Conservation (phyloP, 1,140 invertebrate genomes). For the Drosophila equinoxialis region DNA sequence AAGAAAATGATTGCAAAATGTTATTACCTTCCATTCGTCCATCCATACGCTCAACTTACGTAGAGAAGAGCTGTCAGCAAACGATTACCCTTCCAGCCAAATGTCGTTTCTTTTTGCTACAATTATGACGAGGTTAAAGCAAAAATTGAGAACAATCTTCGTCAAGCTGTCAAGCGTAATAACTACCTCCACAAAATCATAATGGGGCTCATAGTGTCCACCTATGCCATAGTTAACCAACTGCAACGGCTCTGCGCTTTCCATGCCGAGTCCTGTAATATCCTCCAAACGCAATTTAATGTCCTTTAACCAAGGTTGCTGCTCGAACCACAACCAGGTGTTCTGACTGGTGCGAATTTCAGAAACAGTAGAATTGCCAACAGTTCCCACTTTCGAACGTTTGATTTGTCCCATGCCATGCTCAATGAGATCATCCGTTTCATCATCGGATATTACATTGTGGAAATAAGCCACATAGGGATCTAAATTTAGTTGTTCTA, state of each 20-base stretch:
- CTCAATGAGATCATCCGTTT: conserved; percentile 91
- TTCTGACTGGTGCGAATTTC: conserved; percentile 96
- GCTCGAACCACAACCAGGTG: conserved; percentile 94
- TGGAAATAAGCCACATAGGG: conserved; percentile 95
- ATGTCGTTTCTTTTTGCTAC: neutral
- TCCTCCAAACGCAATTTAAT: conserved; percentile 84
- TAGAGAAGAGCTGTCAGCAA: conserved; percentile 76
- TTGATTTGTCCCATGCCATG: conserved; percentile 90
- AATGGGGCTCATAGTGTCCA: conserved; percentile 90
- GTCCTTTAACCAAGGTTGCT: conserved; percentile 87
- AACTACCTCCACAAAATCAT: conserved; percentile 87
- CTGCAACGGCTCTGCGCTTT: conserved; percentile 88
- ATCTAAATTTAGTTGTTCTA: conserved; percentile 93
- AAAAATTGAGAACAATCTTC: neutral
- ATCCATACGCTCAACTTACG: conserved; percentile 81
- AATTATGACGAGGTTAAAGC: neutral
- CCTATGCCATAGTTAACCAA: conserved; percentile 89
- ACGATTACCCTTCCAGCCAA: conserved; percentile 82
- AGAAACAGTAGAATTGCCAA: conserved; percentile 85
- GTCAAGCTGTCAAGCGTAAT: neutral
- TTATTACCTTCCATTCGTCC: neutral
- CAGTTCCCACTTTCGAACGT: conserved; percentile 88
- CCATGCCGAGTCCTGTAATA: conserved; percentile 92
- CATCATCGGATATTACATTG: conserved; percentile 85
- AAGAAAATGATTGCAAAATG: neutral